Conservation (phyloP, 2,888 invertebrate genomes). For the Diaperis boleti region DNA sequence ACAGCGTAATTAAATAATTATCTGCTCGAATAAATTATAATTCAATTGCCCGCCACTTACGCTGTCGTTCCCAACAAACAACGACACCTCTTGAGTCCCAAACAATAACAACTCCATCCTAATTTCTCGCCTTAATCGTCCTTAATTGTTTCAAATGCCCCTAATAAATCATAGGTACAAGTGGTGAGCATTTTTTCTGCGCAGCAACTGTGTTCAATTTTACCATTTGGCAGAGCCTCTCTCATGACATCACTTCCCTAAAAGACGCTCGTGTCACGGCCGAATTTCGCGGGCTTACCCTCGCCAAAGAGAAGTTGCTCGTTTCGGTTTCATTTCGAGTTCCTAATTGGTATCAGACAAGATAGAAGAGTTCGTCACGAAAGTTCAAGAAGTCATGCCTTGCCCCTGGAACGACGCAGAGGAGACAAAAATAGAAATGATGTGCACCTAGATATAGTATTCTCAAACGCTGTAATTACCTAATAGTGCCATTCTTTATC, state of each 20-base stretch:
- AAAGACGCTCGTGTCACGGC: slow-evolving; percentile 48
- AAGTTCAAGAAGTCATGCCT: slow-evolving; percentile 38
- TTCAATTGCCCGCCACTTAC: slow-evolving; percentile 31
- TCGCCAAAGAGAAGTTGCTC: slow-evolving; percentile 23
- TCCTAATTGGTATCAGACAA: not conserved
- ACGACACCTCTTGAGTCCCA: not conserved
- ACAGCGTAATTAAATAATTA: slow-evolving; percentile 35
- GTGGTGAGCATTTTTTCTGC: slow-evolving; percentile 19
- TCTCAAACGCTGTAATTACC: slow-evolving; percentile 14
- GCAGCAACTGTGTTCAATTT: slow-evolving; percentile 16
- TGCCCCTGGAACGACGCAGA: slow-evolving; percentile 22
- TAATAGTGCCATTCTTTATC: slow-evolving; percentile 16
- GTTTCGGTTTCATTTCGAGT: not conserved
- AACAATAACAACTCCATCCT: not conserved
- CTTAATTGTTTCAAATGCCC: slow-evolving; percentile 27
- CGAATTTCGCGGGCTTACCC: slow-evolving; percentile 34
- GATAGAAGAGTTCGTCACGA: slow-evolving; percentile 34
- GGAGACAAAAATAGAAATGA: slow-evolving; percentile 29
- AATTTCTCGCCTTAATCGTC: slow-evolving; percentile 30
- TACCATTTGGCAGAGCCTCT: slow-evolving; percentile 42
- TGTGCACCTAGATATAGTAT: slow-evolving; percentile 22
- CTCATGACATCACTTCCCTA: slow-evolving; percentile 47
- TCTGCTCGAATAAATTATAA: slow-evolving; percentile 19
- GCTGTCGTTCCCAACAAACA: not conserved
- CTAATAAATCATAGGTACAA: slow-evolving; percentile 23